Evolutionary conservation across 2,113 vertebrate species (phyloP), one percentile per base, ranked within the genome.

Genomic region (Cnemophilus loriae): DNA sequence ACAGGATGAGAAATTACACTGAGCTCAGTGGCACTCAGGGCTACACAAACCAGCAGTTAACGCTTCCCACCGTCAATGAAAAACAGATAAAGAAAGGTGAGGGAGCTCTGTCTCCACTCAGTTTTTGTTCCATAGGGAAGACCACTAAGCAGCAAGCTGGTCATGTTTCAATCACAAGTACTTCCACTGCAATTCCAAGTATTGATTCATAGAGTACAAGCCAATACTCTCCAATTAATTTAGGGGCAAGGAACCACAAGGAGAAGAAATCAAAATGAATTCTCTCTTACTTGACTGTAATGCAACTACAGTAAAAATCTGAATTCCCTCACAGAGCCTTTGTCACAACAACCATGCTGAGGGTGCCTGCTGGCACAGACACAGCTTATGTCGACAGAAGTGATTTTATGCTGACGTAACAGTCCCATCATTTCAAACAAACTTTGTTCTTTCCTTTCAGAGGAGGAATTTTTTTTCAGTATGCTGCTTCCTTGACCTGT

Each of bases 341-440:
- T 83, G 63, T 93, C 79, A 90, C 59, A 76, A 77, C 50, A 74
- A 46, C 12, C 0, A 5, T 0, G 3, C 55, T 22, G 67, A 57
- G 67, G 39, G 59, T 0, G 13, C 42, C 90, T 65, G 88, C 86
- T 92, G 92, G 76, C 92, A 92, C 49, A 65, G 37, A 70, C 83
- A 82, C 28, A 41, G 70, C 33, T 69, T 24, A 9, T 42, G 67
- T 35, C 6, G 7, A 91, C 90, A 93, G 75, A 86, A 84, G 67
- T 30, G 82, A 50, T 75, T 77, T 92, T 61, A 87, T 88, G 94
- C 94, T 96, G 94, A 97, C 75, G 69, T 0, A 42, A 55, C 59
- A 69, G 76, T 8, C 50, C 63, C 59, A 83, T 49, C 23, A 61
- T 39, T 82, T 91, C 87, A 91, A 91, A 84, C 28, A 68, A 89